Evolutionary conservation across 1,140 invertebrate genomes (phyloP).

Genomic region (Drosophila elegans): DNA sequence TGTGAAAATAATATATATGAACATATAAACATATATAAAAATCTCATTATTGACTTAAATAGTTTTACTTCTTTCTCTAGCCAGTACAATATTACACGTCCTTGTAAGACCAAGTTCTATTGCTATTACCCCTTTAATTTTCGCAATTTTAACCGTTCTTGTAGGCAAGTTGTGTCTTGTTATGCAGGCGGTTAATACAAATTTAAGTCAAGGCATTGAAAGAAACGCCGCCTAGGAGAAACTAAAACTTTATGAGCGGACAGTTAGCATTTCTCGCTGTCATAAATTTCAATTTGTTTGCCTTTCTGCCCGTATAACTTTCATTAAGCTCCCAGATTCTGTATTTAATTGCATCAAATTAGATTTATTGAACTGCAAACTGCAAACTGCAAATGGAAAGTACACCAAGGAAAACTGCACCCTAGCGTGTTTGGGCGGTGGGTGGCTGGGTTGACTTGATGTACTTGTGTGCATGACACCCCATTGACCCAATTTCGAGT

Average conservation of each 20-base stretch:
- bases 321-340: constrained; percentile 28
- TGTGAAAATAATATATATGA: no score
- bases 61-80: neutral
- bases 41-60: neutral
- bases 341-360: constrained; percentile 49
- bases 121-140: neutral
- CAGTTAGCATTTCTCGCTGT: constrained; percentile 1
- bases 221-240: neutral
- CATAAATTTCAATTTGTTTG: constrained; percentile 27
- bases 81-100: neutral
- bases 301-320: constrained; percentile 28
- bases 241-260: neutral
- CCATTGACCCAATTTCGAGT: constrained; percentile 79
- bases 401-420: constrained; percentile 26
- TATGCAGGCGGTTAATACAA: neutral
- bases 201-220: neutral
- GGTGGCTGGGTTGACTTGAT: constrained; percentile 2
- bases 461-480: constrained; percentile 63
- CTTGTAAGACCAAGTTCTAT: neutral
- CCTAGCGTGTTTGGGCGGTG: constrained; percentile 17
- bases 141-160: neutral
- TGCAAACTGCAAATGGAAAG: constrained; percentile 55
- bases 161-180: neutral
- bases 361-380: constrained; percentile 76
- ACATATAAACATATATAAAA: no score